These are phyloP conservation scores for Pristionchus arcanus DNA, from an alignment of 2,888 invertebrate genomes.

Conservation along the genomic window DNA sequence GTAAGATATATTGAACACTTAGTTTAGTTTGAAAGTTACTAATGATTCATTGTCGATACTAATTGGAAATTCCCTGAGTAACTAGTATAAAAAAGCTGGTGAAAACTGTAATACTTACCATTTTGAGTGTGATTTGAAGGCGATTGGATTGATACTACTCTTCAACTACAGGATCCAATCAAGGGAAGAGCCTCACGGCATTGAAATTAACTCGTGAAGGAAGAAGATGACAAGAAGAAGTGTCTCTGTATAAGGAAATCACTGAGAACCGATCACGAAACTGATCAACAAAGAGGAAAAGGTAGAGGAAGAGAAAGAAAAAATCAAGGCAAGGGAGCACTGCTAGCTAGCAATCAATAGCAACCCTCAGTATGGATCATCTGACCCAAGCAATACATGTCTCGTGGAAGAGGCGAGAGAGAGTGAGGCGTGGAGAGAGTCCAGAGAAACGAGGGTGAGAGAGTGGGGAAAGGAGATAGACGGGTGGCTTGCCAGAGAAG, in stretches of 20 bases:
- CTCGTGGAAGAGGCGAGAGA: neutral
- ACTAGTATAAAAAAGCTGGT: neutral
- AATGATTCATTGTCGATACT: no score
- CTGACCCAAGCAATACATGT: constrained; percentile 14
- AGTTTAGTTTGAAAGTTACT: no score
- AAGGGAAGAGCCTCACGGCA: neutral
- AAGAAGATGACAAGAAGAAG: neutral
- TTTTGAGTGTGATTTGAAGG: neutral
- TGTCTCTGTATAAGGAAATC: neutral
- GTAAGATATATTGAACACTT: no score
- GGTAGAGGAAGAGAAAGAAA: neutral
- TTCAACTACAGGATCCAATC: constrained; percentile 21
- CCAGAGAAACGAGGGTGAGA: constrained; percentile 5
- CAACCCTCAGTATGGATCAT: constrained; percentile 15
- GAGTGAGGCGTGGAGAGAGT: neutral
- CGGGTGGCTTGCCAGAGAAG: neutral
- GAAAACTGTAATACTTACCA: neutral
- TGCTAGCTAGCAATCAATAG: constrained; percentile 4
- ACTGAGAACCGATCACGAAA: neutral
- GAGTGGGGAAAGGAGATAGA: neutral
- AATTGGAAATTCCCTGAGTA: neutral
- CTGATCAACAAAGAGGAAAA: neutral
- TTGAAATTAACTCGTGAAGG: neutral
- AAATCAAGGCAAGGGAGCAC: neutral
- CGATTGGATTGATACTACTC: constrained; percentile 16